A percentile compares a stretch with the other conserved stretches of the same genome.
These are phyloP conservation scores for Labeo calbasu DNA, from an alignment of 2,797 vertebrate genomes.

Conservation along the genomic window DNA sequence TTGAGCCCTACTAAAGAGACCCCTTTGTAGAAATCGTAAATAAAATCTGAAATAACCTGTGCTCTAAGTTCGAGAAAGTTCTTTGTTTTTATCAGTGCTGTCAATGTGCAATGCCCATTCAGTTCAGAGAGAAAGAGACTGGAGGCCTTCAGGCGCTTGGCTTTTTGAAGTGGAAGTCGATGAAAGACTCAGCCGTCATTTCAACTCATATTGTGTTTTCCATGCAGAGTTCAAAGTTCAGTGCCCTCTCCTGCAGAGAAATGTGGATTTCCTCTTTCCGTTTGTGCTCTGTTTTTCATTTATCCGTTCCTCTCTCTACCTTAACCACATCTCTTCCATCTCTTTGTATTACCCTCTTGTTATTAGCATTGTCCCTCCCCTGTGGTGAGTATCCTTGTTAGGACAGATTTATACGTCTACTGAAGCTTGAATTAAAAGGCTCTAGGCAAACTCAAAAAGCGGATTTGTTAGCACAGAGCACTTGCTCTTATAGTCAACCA, in stretches of 20 bases:
- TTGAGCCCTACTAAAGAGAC: conserved; percentile 33
- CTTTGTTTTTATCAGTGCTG: conserved; percentile 41
- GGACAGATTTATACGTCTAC: conserved; percentile 46
- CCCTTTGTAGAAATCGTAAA: conserved; percentile 67
- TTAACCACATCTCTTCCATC: conserved; percentile 72
- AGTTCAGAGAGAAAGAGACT: conserved; percentile 31
- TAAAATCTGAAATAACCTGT: conserved; percentile 67
- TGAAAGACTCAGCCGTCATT: conserved; percentile 40
- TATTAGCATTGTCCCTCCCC: conserved; percentile 37
- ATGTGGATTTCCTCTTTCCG: not conserved
- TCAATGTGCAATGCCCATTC: conserved; percentile 27
- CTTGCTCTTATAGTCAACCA: conserved; percentile 20
- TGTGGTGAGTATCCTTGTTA: conserved; percentile 36
- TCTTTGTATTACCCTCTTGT: conserved; percentile 33
- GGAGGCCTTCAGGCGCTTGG: conserved; percentile 35
- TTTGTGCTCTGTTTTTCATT: conserved; percentile 46
- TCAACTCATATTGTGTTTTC: conserved; percentile 31
- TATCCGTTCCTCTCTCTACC: conserved; percentile 63
- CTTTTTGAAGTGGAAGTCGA: conserved; percentile 44
- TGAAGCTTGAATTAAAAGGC: conserved; percentile 41
- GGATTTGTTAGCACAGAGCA: conserved; percentile 32
- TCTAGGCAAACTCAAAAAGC: conserved; percentile 29
- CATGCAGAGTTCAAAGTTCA: conserved; percentile 45
- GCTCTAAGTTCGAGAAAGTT: conserved; percentile 1
- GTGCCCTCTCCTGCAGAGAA: conserved; percentile 23